Evolutionary conservation across 1,140 invertebrate genomes (phyloP).

Genomic region (Caenorhabditis tropicalis): DNA sequence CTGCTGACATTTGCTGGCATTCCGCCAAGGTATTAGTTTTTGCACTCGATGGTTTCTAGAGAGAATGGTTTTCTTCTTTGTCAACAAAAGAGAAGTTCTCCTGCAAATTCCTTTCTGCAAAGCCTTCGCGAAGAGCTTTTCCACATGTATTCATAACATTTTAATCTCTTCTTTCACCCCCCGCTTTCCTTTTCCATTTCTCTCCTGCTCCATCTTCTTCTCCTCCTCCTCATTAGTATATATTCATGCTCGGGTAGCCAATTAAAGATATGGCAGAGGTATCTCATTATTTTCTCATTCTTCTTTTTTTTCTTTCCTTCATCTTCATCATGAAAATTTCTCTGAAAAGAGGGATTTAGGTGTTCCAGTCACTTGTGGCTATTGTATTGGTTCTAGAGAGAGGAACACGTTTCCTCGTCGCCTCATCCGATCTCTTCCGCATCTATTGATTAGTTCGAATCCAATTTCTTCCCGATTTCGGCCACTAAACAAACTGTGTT

Average conservation of each 20-base stretch:
- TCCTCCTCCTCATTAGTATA: conserved; percentile 22
- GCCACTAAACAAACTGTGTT: background rate
- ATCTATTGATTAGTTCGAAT: conserved; percentile 1
- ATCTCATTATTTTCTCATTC: background rate
- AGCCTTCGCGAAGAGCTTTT: background rate
- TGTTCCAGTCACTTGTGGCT: background rate
- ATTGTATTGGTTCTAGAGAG: background rate
- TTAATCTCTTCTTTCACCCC: background rate
- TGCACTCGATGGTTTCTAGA: background rate
- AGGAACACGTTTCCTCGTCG: background rate
- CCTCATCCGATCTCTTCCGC: background rate
- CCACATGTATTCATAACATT: conserved; percentile 1
- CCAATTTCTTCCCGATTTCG: background rate
- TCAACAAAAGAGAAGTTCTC: background rate
- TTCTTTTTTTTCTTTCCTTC: too few species aligned
- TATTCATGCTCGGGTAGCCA: background rate
- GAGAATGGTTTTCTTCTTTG: background rate
- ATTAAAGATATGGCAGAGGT: background rate
- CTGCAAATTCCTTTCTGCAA: background rate
- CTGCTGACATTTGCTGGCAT: conserved; percentile 17
- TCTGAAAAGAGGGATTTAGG: too few species aligned
- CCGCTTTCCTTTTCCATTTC: background rate
- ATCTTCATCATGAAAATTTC: too few species aligned
- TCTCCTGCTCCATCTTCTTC: background rate
- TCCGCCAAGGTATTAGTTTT: conserved; percentile 36